Evolutionary conservation across 2,888 invertebrate genomes (phyloP), one percentile per base, ranked within the genome.

Genomic region (Leucophenga maculata): DNA sequence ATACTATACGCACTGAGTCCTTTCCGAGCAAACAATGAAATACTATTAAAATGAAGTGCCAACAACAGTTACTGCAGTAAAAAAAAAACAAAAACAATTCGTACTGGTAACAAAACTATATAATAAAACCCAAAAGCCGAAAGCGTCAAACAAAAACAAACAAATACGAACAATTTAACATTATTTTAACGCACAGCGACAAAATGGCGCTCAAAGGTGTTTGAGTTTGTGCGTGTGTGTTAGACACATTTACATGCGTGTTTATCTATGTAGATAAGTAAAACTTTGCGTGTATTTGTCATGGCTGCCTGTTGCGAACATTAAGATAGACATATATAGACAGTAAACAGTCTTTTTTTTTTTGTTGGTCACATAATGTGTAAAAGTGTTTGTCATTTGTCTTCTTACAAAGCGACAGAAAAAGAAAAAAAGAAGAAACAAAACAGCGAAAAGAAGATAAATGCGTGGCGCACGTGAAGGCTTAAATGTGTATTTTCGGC

Each of bases 371-470:
- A 77, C 78, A 78, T 78, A 78, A 78, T 78, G 78, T 78, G 78
- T 72, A 79, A 78, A 78, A 79, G 80, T 78, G 80, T 79, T 79
- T 79, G 78, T 77, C 78, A 79, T 79, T 79, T 80, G 78, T 78
- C 78, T 78, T 78, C 78, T 78, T 78, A 78, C 26, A 39, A 76
- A 78, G 78, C 78, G 39, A 8, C 79, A 69, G 75, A 44, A 46
- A 6, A 39, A 39, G 3, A 39, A 6, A 39, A 39, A 39, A 39
- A 39, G 8, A 39, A 11, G 8, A 39, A 39, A 8, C 8, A 39
- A 26, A 26, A 26, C 26, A 39, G 11, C 1, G 11, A 3, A 39
- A 39, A 39, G 39, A 39, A 39, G 39, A 39, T 39, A 39, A 39
- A 39, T 39, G 39, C 39, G 3, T 39, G 8, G 11, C 8, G 39